A percentile compares a stretch with the other conserved stretches of the same genome.
These are phyloP conservation scores for Parambassis ranga DNA, from an alignment of 2,797 vertebrate species.

Conservation along the genomic window DNA sequence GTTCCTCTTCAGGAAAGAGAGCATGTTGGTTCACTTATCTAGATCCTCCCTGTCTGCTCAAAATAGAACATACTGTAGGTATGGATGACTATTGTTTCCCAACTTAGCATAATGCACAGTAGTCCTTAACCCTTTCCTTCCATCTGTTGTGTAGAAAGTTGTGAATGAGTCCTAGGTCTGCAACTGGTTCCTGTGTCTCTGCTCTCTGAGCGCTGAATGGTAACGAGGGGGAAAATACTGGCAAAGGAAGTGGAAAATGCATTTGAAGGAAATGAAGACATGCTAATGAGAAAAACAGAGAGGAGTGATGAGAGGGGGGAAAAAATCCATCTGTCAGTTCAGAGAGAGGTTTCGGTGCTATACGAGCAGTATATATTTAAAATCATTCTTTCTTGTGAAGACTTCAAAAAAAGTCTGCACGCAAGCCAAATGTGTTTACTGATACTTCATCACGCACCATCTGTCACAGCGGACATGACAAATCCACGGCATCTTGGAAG, in stretches of 20 bases:
- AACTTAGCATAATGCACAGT: not conserved
- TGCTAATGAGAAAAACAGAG: slow-evolving; percentile 54
- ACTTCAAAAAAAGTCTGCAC: not conserved
- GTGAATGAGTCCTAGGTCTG: not conserved
- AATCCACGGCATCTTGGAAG: slow-evolving; percentile 6
- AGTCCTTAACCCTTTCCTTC: slow-evolving; percentile 49
- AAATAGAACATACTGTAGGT: slow-evolving; percentile 6
- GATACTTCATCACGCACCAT: slow-evolving; percentile 17
- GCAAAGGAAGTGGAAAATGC: slow-evolving; percentile 39
- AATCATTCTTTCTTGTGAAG: not conserved
- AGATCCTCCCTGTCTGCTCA: slow-evolving; percentile 6
- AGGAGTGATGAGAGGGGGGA: slow-evolving; percentile 3
- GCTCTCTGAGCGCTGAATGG: not conserved
- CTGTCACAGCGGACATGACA: slow-evolving; percentile 26
- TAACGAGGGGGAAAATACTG: slow-evolving; percentile 30
- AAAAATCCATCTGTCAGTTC: slow-evolving; percentile 1
- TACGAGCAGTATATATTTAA: not conserved
- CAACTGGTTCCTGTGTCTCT: not conserved
- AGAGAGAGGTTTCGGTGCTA: not conserved
- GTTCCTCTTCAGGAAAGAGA: slow-evolving; percentile 12
- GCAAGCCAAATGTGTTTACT: slow-evolving; percentile 12
- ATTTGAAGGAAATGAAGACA: slow-evolving; percentile 30
- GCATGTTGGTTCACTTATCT: slow-evolving; percentile 27
- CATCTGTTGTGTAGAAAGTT: not conserved
- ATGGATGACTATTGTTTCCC: slow-evolving; percentile 5